A percentile compares a stretch with the other conserved stretches of the same genome.
Evolutionary conservation across 2,113 vertebrate genomes (phyloP).

Genomic region (Telmatochromis bifrenatus): DNA sequence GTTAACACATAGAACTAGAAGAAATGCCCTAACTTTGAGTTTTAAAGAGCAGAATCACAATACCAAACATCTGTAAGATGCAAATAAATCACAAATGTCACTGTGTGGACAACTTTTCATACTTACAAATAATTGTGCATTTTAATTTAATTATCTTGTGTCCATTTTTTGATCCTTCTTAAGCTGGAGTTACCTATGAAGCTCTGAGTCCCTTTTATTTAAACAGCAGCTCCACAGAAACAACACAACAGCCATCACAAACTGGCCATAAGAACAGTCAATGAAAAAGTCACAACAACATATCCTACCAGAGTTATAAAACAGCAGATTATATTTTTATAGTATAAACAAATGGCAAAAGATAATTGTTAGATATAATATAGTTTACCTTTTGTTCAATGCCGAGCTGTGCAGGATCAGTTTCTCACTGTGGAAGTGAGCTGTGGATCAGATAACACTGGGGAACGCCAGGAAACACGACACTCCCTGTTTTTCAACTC

Average conservation of each 20-base stretch:
- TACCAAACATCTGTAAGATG: background rate
- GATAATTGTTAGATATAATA: background rate
- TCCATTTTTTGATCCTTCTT: background rate
- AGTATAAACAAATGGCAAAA: background rate
- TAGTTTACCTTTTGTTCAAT: conserved; percentile 3
- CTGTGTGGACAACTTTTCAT: background rate
- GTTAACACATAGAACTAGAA: background rate
- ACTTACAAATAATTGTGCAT: background rate
- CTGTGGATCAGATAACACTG: conserved; percentile 1
- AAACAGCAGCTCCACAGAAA: background rate
- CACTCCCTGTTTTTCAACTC: background rate
- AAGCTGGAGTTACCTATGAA: background rate
- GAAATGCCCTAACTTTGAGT: background rate
- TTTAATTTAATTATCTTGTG: background rate
- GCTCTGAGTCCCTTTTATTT: background rate
- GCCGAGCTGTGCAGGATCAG: background rate
- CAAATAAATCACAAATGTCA: background rate
- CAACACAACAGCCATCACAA: background rate
- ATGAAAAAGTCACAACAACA: background rate
- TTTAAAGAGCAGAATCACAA: background rate
- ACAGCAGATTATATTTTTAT: background rate
- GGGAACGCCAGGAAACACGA: background rate
- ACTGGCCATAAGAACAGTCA: background rate
- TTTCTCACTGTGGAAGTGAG: background rate
- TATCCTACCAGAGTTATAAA: background rate